These are phyloP conservation scores for Romanogobio albipinnatus DNA, from an alignment of 2,113 vertebrate species.

Conservation along the genomic window DNA sequence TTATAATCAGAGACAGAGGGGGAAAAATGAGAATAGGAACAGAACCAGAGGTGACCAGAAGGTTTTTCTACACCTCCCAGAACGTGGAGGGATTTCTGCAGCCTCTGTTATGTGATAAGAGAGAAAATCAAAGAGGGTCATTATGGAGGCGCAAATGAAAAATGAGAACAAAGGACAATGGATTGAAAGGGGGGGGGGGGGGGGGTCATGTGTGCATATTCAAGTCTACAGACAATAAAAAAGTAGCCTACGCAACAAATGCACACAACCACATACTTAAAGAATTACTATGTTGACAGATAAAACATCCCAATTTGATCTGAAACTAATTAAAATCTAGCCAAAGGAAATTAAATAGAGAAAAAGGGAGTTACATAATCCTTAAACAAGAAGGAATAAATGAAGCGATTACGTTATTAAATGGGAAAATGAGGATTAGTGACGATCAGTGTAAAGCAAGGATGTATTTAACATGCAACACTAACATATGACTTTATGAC, in stretches of 20 bases:
- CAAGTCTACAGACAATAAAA: background rate
- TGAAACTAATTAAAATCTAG: background rate
- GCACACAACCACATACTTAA: background rate
- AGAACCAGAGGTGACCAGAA: conserved; percentile 10
- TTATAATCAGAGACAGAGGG: background rate
- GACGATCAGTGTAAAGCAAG: background rate
- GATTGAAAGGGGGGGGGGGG: background rate
- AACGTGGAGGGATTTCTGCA: conserved; percentile 14
- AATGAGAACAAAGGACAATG: conserved; percentile 29
- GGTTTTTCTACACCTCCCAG: conserved; percentile 21
- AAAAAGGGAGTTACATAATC: background rate
- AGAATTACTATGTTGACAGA: background rate
- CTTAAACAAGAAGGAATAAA: background rate
- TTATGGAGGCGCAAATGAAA: conserved; percentile 22
- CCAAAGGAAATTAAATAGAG: background rate
- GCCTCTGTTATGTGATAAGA: conserved; percentile 28
- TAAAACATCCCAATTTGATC: background rate
- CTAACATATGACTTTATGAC: conserved; percentile 1
- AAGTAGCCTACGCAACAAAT: background rate
- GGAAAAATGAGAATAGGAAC: background rate
- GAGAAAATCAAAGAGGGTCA: conserved; percentile 27
- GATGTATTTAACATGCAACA: background rate
- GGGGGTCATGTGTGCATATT: background rate
- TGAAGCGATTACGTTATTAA: background rate
- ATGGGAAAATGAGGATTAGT: background rate